Evolutionary conservation across 2,113 vertebrate genomes (phyloP).

Genomic region (Pterocles burchelli): DNA sequence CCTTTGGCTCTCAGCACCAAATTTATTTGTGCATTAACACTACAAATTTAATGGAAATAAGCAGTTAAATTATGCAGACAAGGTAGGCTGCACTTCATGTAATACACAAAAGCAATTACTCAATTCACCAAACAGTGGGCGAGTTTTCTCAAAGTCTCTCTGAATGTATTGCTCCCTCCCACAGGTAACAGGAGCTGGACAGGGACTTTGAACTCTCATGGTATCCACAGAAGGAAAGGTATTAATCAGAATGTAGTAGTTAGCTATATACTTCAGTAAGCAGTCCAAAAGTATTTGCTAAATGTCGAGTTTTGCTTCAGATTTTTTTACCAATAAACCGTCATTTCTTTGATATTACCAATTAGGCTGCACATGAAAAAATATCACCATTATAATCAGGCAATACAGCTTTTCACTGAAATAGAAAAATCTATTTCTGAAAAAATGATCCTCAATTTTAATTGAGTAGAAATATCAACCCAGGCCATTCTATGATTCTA

Average conservation of each 20-base stretch:
- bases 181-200: background rate
- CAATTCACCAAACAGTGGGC: background rate
- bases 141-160: background rate
- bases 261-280: background rate
- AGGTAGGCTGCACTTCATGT: background rate
- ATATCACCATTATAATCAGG: background rate
- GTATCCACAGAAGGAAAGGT: background rate
- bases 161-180: background rate
- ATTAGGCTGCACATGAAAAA: background rate
- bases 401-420: background rate
- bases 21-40: background rate
- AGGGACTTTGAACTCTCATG: background rate
- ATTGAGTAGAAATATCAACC: background rate
- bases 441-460: background rate
- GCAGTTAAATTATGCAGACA: background rate
- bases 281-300: background rate
- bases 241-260: background rate
- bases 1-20: background rate
- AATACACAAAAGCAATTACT: background rate
- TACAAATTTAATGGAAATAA: background rate
- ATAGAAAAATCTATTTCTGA: background rate
- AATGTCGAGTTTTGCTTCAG: background rate
- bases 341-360: background rate
- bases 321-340: background rate
- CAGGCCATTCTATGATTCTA: too few species aligned